phyloP scores from a whole-genome alignment of 2,797 vertebrate species.

The Rhinoraja longicauda region DNA sequence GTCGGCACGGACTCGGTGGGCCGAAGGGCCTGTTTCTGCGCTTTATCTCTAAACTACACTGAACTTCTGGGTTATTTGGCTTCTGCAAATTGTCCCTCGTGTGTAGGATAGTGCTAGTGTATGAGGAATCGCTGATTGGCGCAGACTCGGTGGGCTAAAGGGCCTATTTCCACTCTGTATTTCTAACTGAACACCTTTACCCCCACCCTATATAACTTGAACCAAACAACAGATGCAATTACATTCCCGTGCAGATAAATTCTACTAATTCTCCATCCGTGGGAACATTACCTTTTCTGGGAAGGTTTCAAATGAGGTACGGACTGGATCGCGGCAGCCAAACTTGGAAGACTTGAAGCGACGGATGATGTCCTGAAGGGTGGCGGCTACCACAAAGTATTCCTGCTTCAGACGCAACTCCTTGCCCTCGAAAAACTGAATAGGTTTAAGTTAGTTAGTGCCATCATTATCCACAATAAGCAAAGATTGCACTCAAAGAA shows the following conservation, averaged over 20 bases:
- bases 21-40: too few species aligned
- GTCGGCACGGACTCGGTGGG: too few species aligned
- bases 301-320: conserved; percentile 81
- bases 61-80: too few species aligned
- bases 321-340: conserved; percentile 82
- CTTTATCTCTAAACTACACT: too few species aligned
- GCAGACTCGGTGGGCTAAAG: too few species aligned
- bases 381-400: conserved; percentile 95
- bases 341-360: conserved; percentile 97
- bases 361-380: conserved; percentile 92
- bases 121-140: too few species aligned
- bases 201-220: background rate
- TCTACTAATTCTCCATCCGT: background rate
- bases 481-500: background rate
- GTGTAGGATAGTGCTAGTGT: too few species aligned
- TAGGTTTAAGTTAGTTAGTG: background rate
- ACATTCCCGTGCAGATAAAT: background rate
- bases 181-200: too few species aligned
- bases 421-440: conserved; percentile 95
- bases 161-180: too few species aligned
- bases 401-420: conserved; percentile 95
- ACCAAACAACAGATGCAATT: background rate
- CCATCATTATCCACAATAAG: background rate
- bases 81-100: too few species aligned
- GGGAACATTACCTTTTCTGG: conserved; percentile 76